Percentiles rank a stretch among this genome's conserved stretches.
Evolutionary conservation across 2,113 vertebrate genomes (phyloP).

Genomic region (Myiozetetes cayanensis): DNA sequence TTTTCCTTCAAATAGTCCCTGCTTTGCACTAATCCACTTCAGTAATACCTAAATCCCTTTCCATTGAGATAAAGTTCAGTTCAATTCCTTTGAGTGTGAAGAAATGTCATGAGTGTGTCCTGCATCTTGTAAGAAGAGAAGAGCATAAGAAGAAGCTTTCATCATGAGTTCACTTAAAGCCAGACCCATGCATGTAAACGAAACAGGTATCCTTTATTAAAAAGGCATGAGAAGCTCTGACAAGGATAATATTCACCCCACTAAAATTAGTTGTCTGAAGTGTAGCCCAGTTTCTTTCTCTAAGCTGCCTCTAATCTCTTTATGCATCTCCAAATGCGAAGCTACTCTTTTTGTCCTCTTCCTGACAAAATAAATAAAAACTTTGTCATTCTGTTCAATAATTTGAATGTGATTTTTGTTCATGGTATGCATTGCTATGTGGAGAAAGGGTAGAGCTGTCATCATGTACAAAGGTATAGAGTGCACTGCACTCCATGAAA

Average conservation of each 20-base stretch:
- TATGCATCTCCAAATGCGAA: not conserved
- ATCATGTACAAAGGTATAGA: not conserved
- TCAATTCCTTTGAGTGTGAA: not conserved
- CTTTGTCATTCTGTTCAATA: not conserved
- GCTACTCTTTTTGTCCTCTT: not conserved
- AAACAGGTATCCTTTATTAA: not conserved
- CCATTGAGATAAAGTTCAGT: not conserved
- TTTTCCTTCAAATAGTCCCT: not conserved
- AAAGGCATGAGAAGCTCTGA: not conserved
- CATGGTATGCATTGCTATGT: not conserved
- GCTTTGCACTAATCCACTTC: not conserved
- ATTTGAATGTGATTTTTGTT: not conserved
- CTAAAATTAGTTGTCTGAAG: not conserved
- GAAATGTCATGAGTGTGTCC: not conserved
- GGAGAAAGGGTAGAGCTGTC: not conserved
- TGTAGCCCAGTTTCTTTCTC: not conserved
- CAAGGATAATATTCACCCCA: not conserved
- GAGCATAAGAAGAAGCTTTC: not conserved
- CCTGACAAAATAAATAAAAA: not conserved
- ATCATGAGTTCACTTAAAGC: not conserved
- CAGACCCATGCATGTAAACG: not conserved
- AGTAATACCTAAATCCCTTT: not conserved
- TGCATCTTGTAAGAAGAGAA: not conserved
- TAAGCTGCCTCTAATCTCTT: not conserved
- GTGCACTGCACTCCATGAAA: not conserved